Conservation (phyloP, 2,113 vertebrate species). For the Ammodytes dubius region DNA sequence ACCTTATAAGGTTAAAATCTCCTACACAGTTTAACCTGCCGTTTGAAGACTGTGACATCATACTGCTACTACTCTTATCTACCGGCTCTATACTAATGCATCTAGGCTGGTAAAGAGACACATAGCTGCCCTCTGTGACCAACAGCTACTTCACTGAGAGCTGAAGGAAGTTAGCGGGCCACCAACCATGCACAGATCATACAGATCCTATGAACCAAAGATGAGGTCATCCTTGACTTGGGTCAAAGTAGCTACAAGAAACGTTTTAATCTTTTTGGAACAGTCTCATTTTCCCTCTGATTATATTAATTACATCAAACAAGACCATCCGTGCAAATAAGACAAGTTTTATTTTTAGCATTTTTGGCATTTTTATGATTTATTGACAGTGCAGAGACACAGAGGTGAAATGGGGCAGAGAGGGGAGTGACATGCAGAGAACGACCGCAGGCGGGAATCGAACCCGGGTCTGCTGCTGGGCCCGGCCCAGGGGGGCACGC, state of each 20-base stretch:
- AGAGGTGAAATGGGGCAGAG: too few relatives aligned
- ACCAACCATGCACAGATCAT: constrained; percentile 46
- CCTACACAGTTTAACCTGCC: constrained; percentile 34
- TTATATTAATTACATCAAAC: too few relatives aligned
- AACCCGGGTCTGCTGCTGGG: too few relatives aligned
- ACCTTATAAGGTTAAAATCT: constrained; percentile 26
- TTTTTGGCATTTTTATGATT: too few relatives aligned
- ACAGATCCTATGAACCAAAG: constrained; percentile 37
- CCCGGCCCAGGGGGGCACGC: too few relatives aligned
- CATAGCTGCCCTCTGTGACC: constrained; percentile 43
- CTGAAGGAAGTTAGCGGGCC: constrained; percentile 28
- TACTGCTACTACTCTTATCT: constrained; percentile 33
- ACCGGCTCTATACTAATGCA: constrained; percentile 41
- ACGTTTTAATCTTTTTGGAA: too few relatives aligned
- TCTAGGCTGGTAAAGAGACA: constrained; percentile 31
- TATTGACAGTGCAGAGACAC: too few relatives aligned
- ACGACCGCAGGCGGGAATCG: too few relatives aligned
- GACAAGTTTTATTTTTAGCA: too few relatives aligned
- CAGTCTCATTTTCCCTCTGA: too few relatives aligned
- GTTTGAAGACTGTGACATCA: constrained; percentile 59
- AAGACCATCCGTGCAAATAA: too few relatives aligned
- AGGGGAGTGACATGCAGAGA: too few relatives aligned
- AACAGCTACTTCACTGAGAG: constrained; percentile 20
- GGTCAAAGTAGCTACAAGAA: not conserved
- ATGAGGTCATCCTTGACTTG: constrained; percentile 43